phyloP scores from a whole-genome alignment of 2,888 invertebrate species.

The Eupeodes latifasciatus region DNA sequence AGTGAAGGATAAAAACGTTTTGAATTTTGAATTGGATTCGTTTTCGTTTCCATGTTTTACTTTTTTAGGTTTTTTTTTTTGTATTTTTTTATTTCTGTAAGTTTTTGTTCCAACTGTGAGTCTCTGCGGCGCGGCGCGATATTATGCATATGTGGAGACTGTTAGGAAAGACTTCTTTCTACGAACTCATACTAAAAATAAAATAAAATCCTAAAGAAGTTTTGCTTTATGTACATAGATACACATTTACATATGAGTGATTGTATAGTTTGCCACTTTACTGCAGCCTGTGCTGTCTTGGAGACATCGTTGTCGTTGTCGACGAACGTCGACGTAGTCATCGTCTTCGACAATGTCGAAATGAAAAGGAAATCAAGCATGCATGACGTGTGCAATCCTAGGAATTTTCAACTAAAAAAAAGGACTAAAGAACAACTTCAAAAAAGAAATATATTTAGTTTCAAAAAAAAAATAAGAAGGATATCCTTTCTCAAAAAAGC shows the following conservation, averaged over 20 bases:
- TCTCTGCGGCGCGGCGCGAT: conserved; percentile 46
- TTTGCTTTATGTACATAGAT: conserved; percentile 70
- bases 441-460: conserved; percentile 21
- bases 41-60: conserved; percentile 50
- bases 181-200: neutral
- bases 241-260: conserved; percentile 74
- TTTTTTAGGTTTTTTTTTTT: neutral
- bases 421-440: neutral
- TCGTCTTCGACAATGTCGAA: conserved; percentile 28
- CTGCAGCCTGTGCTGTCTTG: conserved; percentile 66
- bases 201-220: conserved; percentile 59
- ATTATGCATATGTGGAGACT: conserved; percentile 39
- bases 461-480: conserved; percentile 31
- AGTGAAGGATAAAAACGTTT: conserved; percentile 74
- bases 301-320: conserved; percentile 26
- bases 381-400: conserved; percentile 71
- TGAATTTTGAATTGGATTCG: conserved; percentile 76
- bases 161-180: conserved; percentile 18
- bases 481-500: conserved; percentile 6
- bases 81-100: conserved; percentile 5
- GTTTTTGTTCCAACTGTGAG: conserved; percentile 39
- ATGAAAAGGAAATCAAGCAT: conserved; percentile 74
- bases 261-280: conserved; percentile 70
- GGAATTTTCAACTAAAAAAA: conserved; percentile 46
- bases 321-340: neutral